Conservation (phyloP, 1,140 invertebrate genomes). For the Brachionus calyciflorus region DNA sequence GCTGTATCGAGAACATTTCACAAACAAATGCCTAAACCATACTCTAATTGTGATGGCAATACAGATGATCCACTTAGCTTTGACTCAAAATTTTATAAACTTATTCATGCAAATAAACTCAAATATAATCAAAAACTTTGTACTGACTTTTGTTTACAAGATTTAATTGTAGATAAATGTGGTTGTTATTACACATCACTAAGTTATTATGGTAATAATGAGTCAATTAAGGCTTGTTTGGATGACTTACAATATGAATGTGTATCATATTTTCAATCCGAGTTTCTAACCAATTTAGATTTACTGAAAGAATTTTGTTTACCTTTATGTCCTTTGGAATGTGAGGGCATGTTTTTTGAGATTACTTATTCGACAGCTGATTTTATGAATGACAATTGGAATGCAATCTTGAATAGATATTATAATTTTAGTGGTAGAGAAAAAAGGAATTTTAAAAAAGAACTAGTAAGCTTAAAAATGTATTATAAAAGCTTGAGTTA, state of each 20-base stretch:
- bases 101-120: not conserved
- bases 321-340: too few species aligned
- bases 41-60: conserved; percentile 4
- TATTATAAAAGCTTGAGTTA: not conserved
- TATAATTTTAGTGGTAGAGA: not conserved
- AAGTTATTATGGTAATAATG: too few species aligned
- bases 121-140: not conserved
- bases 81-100: not conserved
- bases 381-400: not conserved
- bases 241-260: not conserved
- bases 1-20: conserved; percentile 3
- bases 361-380: too few species aligned
- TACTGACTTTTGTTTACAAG: not conserved
- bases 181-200: too few species aligned
- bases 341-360: too few species aligned
- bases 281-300: too few species aligned
- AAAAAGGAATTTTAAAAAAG: not conserved
- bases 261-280: too few species aligned
- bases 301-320: too few species aligned
- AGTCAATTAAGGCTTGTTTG: too few species aligned
- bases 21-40: not conserved
- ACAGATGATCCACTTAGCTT: not conserved
- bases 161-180: too few species aligned
- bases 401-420: not conserved
- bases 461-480: conserved; percentile 11